Conservation (phyloP, 2,113 vertebrate species). For the Phylloscopus whistleri region DNA sequence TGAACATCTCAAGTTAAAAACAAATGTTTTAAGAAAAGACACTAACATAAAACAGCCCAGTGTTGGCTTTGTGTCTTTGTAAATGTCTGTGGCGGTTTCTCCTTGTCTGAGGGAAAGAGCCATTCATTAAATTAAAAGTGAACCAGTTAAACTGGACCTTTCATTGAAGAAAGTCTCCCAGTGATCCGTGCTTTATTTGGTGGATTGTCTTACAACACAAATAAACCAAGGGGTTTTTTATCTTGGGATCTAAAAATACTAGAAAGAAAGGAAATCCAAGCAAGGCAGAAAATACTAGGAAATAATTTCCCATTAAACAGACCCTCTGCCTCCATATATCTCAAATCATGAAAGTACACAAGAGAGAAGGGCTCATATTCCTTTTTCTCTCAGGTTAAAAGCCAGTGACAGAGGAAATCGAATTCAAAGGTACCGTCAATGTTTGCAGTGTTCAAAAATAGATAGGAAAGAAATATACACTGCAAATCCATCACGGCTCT, state of each 20-base stretch:
- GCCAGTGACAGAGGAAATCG: conserved; percentile 49
- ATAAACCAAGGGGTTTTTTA: conserved; percentile 54
- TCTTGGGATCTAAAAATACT: conserved; percentile 75
- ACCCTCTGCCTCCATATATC: conserved; percentile 24
- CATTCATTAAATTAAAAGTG: conserved; percentile 72
- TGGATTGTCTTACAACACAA: conserved; percentile 73
- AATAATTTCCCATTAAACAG: conserved; percentile 57
- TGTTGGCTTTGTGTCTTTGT: conserved; percentile 65
- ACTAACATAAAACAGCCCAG: conserved; percentile 60
- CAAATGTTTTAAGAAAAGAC: conserved; percentile 69
- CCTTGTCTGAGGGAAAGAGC: conserved; percentile 52
- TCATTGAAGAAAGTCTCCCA: conserved; percentile 73
- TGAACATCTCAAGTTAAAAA: conserved; percentile 65
- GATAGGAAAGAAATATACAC: background rate
- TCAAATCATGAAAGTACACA: conserved; percentile 4
- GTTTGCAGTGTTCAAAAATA: conserved; percentile 16
- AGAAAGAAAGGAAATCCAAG: conserved; percentile 69
- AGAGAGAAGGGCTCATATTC: conserved; percentile 3
- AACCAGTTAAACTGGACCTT: conserved; percentile 62
- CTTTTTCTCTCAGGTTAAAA: conserved; percentile 52
- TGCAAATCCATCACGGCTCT: background rate
- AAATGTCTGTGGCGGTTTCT: conserved; percentile 55
- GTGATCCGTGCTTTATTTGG: conserved; percentile 68
- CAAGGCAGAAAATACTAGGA: conserved; percentile 61
- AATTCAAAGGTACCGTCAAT: background rate